A percentile compares a stretch with the other conserved stretches of the same genome.
Evolutionary conservation across 2,113 vertebrate species (phyloP).

Genomic region (Tor tambroides): DNA sequence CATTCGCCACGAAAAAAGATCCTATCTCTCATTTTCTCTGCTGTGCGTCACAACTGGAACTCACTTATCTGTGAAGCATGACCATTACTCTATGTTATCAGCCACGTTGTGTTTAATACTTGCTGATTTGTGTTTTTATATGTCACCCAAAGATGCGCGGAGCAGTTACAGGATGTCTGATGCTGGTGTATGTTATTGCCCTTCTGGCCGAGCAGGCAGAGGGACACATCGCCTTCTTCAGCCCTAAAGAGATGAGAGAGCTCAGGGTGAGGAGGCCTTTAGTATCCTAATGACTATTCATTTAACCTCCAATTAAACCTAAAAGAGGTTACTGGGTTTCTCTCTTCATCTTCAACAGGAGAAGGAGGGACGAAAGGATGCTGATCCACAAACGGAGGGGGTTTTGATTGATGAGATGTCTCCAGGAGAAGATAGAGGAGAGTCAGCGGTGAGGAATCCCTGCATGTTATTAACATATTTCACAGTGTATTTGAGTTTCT

Average conservation of each 20-base stretch:
- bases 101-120: background rate
- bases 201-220: constrained; percentile 76
- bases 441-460: constrained; percentile 59
- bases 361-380: constrained; percentile 67
- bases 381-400: constrained; percentile 67
- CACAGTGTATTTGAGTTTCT: background rate
- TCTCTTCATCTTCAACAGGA: constrained; percentile 62
- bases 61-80: no score
- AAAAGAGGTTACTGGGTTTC: background rate
- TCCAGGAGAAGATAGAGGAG: constrained; percentile 46
- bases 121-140: background rate
- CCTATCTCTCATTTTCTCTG: background rate
- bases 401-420: constrained; percentile 64
- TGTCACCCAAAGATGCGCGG: constrained; percentile 67
- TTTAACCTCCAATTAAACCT: background rate
- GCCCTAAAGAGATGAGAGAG: constrained; percentile 76
- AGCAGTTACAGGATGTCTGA: constrained; percentile 66
- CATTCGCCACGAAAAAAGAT: background rate
- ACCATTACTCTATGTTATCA: background rate
- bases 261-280: constrained; percentile 75
- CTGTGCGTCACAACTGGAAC: background rate
- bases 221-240: constrained; percentile 84
- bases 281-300: background rate
- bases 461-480: background rate
- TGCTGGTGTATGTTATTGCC: constrained; percentile 70